Conservation (phyloP, 1,140 invertebrate genomes). For the Anagrus nilaparvatae region DNA sequence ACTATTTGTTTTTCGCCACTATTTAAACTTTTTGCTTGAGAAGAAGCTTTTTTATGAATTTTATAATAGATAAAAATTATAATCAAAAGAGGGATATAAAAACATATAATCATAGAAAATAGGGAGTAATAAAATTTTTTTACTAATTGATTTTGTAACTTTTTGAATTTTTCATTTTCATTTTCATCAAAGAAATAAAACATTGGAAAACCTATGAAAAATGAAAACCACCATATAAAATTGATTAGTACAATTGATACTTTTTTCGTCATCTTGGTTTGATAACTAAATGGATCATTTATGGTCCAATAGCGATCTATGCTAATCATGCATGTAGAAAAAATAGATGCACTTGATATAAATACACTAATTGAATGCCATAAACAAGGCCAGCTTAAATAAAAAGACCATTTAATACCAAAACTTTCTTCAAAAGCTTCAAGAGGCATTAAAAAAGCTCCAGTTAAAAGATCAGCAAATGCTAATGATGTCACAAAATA, state of each 20-base stretch:
- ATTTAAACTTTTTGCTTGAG: conserved; percentile 84
- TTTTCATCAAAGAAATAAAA: conserved; percentile 88
- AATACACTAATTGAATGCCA: conserved; percentile 95
- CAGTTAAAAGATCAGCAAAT: conserved; percentile 64
- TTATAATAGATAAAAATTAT: conserved; percentile 98
- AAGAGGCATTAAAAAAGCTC: conserved; percentile 66
- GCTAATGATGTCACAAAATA: conserved; percentile 70
- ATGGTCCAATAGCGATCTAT: conserved; percentile 97
- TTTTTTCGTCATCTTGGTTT: conserved; percentile 77
- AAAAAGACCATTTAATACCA: conserved; percentile 80
- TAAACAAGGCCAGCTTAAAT: conserved; percentile 83
- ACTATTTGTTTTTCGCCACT: conserved; percentile 79
- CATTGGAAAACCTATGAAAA: conserved; percentile 90
- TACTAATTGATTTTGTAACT: conserved; percentile 80
- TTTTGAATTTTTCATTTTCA: conserved; percentile 59
- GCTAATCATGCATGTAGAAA: conserved; percentile 96
- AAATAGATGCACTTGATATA: conserved; percentile 89
- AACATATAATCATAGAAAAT: conserved; percentile 93
- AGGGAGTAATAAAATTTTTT: conserved; percentile 84
- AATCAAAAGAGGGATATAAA: conserved; percentile 92
- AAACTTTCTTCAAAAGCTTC: conserved; percentile 76
- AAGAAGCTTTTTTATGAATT: conserved; percentile 88
- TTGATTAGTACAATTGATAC: conserved; percentile 73
- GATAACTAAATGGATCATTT: conserved; percentile 93
- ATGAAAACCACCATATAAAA: conserved; percentile 85